Evolutionary conservation across 2,113 vertebrate genomes (phyloP), one percentile per base, ranked within the genome.

Genomic region (Tenrec ecaudatus): DNA sequence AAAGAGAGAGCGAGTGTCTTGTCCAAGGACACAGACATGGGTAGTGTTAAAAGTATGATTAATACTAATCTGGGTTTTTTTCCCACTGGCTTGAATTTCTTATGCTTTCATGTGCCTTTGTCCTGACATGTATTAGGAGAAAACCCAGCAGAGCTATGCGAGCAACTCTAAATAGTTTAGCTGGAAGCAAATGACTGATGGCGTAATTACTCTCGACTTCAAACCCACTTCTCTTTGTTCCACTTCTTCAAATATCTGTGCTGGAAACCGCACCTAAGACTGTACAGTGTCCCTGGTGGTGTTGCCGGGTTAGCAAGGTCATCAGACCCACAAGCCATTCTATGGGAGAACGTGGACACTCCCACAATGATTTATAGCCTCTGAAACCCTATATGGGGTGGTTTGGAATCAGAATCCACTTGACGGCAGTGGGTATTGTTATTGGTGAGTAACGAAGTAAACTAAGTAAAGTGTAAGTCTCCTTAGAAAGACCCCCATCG

Each of bases 31-130:
- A 23, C 60, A 93, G 83, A 53, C 33, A n/a, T 8, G 33, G 40
- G 27, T 57, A 79, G 23, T 66, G 58, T 11, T 47, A 81, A n/a
- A 86, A 29, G 3, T 33, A 53, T 38, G 43, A 75, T 86, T 86
- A 66, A 3, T 64, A 92, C 58, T n/a, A 27, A 93, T 53, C 23
- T 58, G 66, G 29, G n/a, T n/a, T 66, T 60, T 80, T 73, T 84
- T 76, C 27, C 83, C 76, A 86, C 2, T 89, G 88, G 66, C 29
- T 78, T 83, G 43, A 86, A 76, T 82, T 62, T 82, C 90, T 88
- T 86, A 93, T 5, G 69, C 29, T 57, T 87, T 64, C 38, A 2
- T 76, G 31, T 82, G 58, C 75, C 27, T 6, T 36, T 88, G 10
- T 62, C 73, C 27, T 79, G 43, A 22, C 38, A 14, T 83, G 84